Evolutionary conservation across 2,797 vertebrate species (phyloP), one percentile per base, ranked within the genome.

Genomic region (Chloroceryle amazona): DNA sequence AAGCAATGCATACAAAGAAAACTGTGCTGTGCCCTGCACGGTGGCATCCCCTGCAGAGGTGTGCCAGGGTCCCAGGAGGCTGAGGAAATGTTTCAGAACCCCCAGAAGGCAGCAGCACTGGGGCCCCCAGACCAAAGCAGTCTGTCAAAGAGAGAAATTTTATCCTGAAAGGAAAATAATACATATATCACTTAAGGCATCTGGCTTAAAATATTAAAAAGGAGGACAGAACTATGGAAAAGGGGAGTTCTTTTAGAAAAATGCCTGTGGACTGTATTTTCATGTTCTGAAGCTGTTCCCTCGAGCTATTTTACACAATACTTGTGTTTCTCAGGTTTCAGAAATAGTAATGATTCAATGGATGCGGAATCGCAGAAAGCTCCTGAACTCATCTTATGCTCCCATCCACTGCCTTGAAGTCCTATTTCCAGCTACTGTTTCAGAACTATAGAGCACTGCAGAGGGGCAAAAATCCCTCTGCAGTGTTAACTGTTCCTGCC

Each of bases 181-280:
- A 58, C 81, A 71, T 60, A 33, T 18, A 95, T 71, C 95, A 96
- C 98, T 97, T 97, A 90, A 94, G 97, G 96, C 97, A 91, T 35
- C 52, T 51, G 86, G 74, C 89, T 97, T 98, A 94, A 98, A 97
- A 97, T 96, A 98, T 95, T 98, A 54, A 97, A 96, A 94, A 95
- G 84, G 95, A 97, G 81, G 85, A 67, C 90, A 97, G 84, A 86
- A 70, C 80, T 92, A 68, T 67, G 94, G 94, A 94, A 96, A 95
- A 89, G 71, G 37, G 46, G 20, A 26, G 28, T 73, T 95, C 85
- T 94, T 93, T 66, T 51, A 58, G 70, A 96, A 96, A 94, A 96
- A 90, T 95, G 93, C 96, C 96, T 7, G 3, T 95, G 94, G 97
- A 88, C 89, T 95, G 46, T 94, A 83, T 93, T 95, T 97, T 96